These are phyloP conservation scores for Kryptolebias ocellatus DNA, from an alignment of 2,797 vertebrate species.

Conservation along the genomic window DNA sequence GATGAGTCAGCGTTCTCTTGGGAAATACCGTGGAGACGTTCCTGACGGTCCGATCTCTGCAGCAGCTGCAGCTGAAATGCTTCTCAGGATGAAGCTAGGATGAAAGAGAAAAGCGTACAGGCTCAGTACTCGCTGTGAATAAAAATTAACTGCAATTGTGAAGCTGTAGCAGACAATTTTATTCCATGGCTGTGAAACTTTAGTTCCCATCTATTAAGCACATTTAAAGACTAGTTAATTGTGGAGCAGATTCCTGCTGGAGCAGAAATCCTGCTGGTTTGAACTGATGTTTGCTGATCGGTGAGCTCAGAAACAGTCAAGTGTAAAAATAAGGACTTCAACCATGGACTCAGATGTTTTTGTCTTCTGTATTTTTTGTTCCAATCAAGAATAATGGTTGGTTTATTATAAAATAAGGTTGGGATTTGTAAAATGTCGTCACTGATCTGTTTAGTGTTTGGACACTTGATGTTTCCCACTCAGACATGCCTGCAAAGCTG, in stretches of 20 bases:
- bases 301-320: no score
- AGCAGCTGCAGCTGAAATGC: background rate
- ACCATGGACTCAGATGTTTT: no score
- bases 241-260: background rate
- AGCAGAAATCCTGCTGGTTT: background rate
- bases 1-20: background rate
- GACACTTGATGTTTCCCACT: background rate
- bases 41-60: background rate
- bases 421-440: background rate
- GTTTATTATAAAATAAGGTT: no score
- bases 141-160: background rate
- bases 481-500: background rate
- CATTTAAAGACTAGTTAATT: no score
- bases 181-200: no score
- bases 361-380: no score
- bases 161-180: background rate
- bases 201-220: background rate
- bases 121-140: background rate
- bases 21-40: slow-evolving; percentile 2
- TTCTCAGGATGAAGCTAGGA: background rate
- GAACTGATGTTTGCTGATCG: no score
- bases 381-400: no score
- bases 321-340: no score
- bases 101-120: background rate
- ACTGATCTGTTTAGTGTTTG: background rate